phyloP scores from a whole-genome alignment of 2,888 invertebrate species.

The Crepidodera aurea region DNA sequence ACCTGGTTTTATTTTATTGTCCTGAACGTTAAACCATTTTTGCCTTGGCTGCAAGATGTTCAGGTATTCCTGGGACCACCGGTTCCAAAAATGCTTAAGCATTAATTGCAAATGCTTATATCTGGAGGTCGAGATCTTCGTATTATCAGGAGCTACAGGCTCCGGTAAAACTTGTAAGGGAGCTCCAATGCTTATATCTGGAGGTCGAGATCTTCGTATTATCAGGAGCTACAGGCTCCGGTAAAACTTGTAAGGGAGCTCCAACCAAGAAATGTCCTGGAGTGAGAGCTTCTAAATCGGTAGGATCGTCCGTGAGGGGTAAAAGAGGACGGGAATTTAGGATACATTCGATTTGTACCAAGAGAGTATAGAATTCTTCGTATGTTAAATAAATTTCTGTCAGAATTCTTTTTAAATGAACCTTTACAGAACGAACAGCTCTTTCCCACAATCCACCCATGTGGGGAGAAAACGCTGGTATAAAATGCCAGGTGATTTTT shows the following conservation, averaged over 20 bases:
- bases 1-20: not conserved
- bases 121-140: too few relatives aligned
- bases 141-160: too few relatives aligned
- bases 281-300: not conserved
- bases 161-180: too few relatives aligned
- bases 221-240: too few relatives aligned
- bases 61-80: constrained; percentile 18
- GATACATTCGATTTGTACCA: constrained; percentile 1
- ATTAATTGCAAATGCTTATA: not conserved
- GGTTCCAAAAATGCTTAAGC: constrained; percentile 27
- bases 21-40: not conserved
- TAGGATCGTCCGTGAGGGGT: not conserved
- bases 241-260: too few relatives aligned
- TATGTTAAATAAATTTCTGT: not conserved
- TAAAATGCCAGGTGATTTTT: not conserved
- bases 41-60: constrained; percentile 1
- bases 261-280: constrained; percentile 1
- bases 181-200: too few relatives aligned
- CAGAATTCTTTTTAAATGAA: not conserved
- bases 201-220: too few relatives aligned
- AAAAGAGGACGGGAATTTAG: constrained; percentile 7
- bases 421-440: constrained; percentile 2
- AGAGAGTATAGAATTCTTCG: constrained; percentile 5
- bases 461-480: not conserved
- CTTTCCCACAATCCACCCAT: constrained; percentile 6